phyloP scores from a whole-genome alignment of 2,888 invertebrate species.

The Drosophila borealis region DNA sequence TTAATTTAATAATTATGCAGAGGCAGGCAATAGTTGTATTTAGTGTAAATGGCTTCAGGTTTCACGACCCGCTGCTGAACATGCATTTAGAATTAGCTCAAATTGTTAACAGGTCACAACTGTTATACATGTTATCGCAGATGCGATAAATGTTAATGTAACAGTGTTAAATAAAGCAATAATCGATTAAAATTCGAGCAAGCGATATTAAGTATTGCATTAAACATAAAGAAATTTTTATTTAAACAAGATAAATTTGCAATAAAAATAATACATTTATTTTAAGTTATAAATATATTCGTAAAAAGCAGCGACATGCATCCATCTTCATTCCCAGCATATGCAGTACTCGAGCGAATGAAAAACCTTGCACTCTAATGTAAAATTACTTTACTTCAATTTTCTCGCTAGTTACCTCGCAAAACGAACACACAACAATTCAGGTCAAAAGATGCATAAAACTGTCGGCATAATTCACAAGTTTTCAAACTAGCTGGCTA shows the following conservation, averaged over 20 bases:
- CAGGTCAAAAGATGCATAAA: conserved; percentile 65
- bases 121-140: neutral
- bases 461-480: conserved; percentile 69
- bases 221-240: too few species aligned
- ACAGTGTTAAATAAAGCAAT: too few species aligned
- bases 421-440: conserved; percentile 34
- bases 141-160: too few species aligned
- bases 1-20: conserved; percentile 31
- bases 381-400: neutral
- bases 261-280: too few species aligned
- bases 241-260: too few species aligned
- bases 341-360: conserved; percentile 7
- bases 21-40: neutral
- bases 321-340: conserved; percentile 28
- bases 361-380: conserved; percentile 12
- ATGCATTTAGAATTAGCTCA: neutral
- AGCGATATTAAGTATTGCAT: too few species aligned
- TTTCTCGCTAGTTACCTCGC: conserved; percentile 6
- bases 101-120: neutral
- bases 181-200: too few species aligned
- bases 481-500: conserved; percentile 41
- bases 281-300: too few species aligned
- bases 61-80: neutral
- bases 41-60: neutral
- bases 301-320: conserved; percentile 16